phyloP scores from a whole-genome alignment of 2,888 invertebrate species.

The Terebella lapidaria region DNA sequence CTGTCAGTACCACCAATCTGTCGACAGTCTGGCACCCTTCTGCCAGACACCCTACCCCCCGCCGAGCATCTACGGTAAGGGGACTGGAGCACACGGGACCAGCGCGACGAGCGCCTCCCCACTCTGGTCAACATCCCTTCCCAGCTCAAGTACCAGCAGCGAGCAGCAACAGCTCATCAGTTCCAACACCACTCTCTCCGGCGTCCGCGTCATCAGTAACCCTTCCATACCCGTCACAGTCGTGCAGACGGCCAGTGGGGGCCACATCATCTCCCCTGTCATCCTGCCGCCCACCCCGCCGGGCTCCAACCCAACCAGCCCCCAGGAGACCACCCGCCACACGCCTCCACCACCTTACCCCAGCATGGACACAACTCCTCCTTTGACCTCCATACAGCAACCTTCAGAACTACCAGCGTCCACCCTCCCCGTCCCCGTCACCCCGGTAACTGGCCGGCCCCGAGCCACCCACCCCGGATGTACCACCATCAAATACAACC shows the following conservation, averaged over 20 bases:
- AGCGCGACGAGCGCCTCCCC: background rate
- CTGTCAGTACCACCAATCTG: background rate
- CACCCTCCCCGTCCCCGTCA: constrained; percentile 11
- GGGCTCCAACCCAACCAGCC: background rate
- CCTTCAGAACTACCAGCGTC: background rate
- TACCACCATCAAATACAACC: constrained; percentile 70
- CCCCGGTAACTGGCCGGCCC: constrained; percentile 24
- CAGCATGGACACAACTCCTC: background rate
- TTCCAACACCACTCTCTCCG: background rate
- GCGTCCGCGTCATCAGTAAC: background rate
- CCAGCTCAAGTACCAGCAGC: background rate
- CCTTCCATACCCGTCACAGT: background rate
- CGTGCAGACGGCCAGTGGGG: background rate
- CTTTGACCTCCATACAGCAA: background rate
- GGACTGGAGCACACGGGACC: background rate
- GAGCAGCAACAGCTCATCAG: background rate
- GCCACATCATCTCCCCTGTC: background rate
- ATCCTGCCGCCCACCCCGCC: background rate
- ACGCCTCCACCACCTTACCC: constrained; percentile 3
- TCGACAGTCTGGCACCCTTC: background rate
- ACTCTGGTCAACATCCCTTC: background rate
- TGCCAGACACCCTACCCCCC: background rate
- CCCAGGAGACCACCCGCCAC: background rate
- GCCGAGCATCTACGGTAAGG: background rate
- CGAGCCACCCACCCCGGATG: constrained; percentile 50